These are phyloP conservation scores for Willisornis vidua DNA, from an alignment of 2,113 vertebrate genomes.

Conservation along the genomic window DNA sequence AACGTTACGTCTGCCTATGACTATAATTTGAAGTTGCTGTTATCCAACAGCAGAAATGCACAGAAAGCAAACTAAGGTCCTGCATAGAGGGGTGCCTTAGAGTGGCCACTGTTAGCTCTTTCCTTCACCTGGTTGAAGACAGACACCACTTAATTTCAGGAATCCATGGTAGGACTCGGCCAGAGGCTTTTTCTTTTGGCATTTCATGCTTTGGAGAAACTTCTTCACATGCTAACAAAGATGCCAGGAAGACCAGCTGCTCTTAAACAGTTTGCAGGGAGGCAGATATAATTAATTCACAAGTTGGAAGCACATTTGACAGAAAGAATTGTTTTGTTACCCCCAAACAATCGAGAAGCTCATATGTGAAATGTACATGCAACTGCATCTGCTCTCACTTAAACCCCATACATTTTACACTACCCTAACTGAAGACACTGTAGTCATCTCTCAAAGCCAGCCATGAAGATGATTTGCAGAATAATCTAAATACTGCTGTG, in stretches of 20 bases:
- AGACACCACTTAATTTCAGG: not conserved
- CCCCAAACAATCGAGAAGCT: conserved; percentile 16
- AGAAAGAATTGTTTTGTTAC: conserved; percentile 19
- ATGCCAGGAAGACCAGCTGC: conserved; percentile 37
- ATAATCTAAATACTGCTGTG: conserved; percentile 43
- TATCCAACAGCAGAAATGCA: not conserved
- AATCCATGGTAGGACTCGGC: not conserved
- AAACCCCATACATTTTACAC: not conserved
- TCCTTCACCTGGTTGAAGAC: not conserved
- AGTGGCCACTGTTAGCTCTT: not conserved
- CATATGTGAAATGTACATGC: not conserved
- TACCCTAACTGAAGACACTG: not conserved
- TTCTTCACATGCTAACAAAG: conserved; percentile 38
- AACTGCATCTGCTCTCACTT: conserved; percentile 22
- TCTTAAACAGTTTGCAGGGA: conserved; percentile 15
- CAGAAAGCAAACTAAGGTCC: not conserved
- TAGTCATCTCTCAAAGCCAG: not conserved
- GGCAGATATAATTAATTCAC: conserved; percentile 51
- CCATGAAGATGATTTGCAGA: conserved; percentile 63
- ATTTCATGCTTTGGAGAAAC: conserved; percentile 2
- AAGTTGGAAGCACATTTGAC: conserved; percentile 34
- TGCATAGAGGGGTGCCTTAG: not conserved
- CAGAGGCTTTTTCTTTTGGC: not conserved
- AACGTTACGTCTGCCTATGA: not conserved
- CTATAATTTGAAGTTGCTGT: not conserved